These are phyloP conservation scores for Caenorhabditis auriculariae DNA, from an alignment of 2,888 invertebrate species.

Conservation along the genomic window DNA sequence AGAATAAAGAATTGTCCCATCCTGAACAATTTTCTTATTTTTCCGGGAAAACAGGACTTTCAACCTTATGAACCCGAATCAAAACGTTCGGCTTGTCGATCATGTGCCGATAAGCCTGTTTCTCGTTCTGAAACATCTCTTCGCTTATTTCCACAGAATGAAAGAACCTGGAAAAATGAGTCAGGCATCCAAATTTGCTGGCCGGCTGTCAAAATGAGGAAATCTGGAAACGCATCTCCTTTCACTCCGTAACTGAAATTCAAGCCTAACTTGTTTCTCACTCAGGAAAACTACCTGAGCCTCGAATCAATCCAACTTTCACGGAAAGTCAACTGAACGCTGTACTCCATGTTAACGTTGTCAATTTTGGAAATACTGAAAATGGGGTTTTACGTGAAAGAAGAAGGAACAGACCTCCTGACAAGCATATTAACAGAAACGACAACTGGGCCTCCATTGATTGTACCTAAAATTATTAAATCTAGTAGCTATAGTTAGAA, in stretches of 20 bases:
- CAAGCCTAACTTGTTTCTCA: neutral
- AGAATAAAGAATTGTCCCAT: conserved; percentile 41
- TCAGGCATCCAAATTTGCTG: conserved; percentile 96
- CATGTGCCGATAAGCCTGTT: conserved; percentile 79
- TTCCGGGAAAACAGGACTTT: neutral
- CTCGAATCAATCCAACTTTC: conserved; percentile 95
- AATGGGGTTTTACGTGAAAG: neutral
- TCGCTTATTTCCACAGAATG: neutral
- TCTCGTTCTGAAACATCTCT: conserved; percentile 81
- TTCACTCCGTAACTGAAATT: conserved; percentile 27
- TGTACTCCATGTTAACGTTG: conserved; percentile 66
- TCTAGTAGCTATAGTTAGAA: too few species aligned
- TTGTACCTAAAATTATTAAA: conserved; percentile 17
- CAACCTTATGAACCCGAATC: conserved; percentile 84
- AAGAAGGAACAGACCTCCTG: conserved; percentile 31
- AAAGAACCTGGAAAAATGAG: conserved; percentile 74
- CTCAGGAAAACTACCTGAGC: conserved; percentile 44
- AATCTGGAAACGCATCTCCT: conserved; percentile 68
- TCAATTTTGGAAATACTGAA: conserved; percentile 62
- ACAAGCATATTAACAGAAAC: conserved; percentile 60
- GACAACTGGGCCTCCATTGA: conserved; percentile 51
- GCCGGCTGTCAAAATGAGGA: conserved; percentile 59
- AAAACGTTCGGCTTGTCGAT: conserved; percentile 75
- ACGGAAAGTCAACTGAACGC: conserved; percentile 92
- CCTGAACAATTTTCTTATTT: conserved; percentile 1